These are phyloP conservation scores for Encarsia formosa DNA, from an alignment of 2,888 invertebrate species.

Conservation along the genomic window DNA sequence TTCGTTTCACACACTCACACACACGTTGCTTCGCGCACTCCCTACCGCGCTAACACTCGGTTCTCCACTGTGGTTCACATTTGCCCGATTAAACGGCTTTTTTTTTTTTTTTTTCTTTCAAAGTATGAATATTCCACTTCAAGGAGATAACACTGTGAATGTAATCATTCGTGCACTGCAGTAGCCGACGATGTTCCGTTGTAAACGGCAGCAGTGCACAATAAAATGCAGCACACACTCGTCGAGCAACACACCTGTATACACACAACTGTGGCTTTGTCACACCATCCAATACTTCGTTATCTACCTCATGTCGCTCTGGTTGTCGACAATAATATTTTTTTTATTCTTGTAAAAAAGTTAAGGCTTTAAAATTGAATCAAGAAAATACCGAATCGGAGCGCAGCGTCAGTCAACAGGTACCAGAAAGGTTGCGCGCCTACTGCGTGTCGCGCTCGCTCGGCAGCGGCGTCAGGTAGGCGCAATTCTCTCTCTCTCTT, in stretches of 20 bases:
- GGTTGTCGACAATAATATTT: not conserved
- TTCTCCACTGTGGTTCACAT: too few species aligned
- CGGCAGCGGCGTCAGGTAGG: conserved; percentile 50
- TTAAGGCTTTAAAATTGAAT: too few species aligned
- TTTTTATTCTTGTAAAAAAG: not conserved
- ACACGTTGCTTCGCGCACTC: not conserved
- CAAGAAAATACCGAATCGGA: not conserved
- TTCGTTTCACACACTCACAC: not conserved
- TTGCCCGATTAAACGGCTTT: too few species aligned
- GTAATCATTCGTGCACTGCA: too few species aligned
- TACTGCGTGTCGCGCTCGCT: conserved; percentile 45
- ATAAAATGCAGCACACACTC: too few species aligned
- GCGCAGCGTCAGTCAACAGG: not conserved
- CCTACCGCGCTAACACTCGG: too few species aligned
- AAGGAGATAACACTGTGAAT: too few species aligned
- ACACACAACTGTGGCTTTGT: not conserved
- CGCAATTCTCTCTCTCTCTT: conserved; percentile 36
- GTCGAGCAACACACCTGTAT: too few species aligned
- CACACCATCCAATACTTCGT: not conserved
- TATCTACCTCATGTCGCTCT: not conserved
- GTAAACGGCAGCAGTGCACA: too few species aligned
- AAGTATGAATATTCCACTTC: too few species aligned
- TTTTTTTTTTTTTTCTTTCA: too few species aligned
- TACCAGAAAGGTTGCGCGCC: conserved; percentile 35
- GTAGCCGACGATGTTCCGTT: too few species aligned